These are phyloP conservation scores for Bradypus variegatus DNA, from an alignment of 2,797 vertebrate species.

Conservation along the genomic window DNA sequence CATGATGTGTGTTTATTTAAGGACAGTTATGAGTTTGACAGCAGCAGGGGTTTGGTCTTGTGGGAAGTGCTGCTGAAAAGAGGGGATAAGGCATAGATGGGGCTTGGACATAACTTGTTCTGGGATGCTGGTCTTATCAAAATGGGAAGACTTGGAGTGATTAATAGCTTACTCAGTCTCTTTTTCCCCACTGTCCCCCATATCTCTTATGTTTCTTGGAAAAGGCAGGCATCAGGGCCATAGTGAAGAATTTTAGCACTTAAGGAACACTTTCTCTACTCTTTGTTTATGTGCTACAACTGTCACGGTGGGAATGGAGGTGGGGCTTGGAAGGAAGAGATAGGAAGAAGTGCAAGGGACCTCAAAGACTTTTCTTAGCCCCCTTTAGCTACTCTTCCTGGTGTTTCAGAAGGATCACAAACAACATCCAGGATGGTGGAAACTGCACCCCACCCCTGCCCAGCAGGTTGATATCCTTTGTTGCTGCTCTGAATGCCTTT, in stretches of 20 bases:
- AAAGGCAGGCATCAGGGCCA: constrained; percentile 3
- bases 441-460: constrained; percentile 14
- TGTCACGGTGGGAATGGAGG: neutral
- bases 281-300: constrained; percentile 38
- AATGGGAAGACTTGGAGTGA: neutral
- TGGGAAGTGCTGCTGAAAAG: constrained; percentile 39
- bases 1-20: constrained; percentile 53
- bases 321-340: constrained; percentile 27
- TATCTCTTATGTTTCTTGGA: constrained; percentile 39
- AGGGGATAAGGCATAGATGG: neutral
- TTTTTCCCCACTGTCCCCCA: neutral
- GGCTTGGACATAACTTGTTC: constrained; percentile 7
- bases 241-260: constrained; percentile 33
- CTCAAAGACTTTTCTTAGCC: constrained; percentile 31
- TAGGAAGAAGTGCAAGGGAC: constrained; percentile 4
- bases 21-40: constrained; percentile 46
- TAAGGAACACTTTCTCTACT: constrained; percentile 34
- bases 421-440: constrained; percentile 28
- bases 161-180: constrained; percentile 13
- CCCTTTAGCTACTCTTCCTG: neutral
- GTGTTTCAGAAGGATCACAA: constrained; percentile 27
- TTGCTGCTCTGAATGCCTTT: constrained; percentile 32
- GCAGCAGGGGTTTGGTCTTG: constrained; percentile 16
- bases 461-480: constrained; percentile 18
- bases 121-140: constrained; percentile 32